phyloP scores from a whole-genome alignment of 2,888 invertebrate species.

The Phasia obesa region DNA sequence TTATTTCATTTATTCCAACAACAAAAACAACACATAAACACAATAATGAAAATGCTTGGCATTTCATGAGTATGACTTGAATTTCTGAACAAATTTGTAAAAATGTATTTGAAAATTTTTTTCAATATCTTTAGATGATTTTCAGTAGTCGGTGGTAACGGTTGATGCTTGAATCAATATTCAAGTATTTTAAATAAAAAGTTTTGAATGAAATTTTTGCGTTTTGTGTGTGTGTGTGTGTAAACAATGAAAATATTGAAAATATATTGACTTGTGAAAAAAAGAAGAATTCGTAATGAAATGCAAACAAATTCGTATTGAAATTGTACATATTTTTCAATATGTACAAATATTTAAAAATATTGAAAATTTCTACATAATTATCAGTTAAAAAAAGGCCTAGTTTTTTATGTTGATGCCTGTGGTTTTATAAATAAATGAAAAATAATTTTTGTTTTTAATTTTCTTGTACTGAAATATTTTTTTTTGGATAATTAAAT shows the following conservation, averaged over 20 bases:
- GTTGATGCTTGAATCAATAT: slow-evolving; percentile 29
- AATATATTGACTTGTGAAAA: slow-evolving; percentile 9
- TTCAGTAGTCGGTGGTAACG: slow-evolving; percentile 51
- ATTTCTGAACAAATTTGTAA: slow-evolving; percentile 39
- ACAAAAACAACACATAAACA: neutral
- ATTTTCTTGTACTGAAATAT: neutral
- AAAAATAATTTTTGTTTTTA: neutral
- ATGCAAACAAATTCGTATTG: slow-evolving; percentile 6
- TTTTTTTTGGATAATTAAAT: slow-evolving; percentile 6
- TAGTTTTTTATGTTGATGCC: neutral
- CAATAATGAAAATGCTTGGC: slow-evolving; percentile 35
- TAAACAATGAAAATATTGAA: slow-evolving; percentile 7
- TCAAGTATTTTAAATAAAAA: neutral
- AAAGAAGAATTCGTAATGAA: slow-evolving; percentile 5
- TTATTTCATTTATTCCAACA: slow-evolving; percentile 26
- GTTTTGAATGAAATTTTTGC: slow-evolving; percentile 15
- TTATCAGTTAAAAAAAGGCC: neutral
- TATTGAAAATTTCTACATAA: slow-evolving; percentile 4
- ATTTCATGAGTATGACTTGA: slow-evolving; percentile 39
- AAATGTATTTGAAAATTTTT: slow-evolving; percentile 31
- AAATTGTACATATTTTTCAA: slow-evolving; percentile 16
- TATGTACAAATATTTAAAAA: slow-evolving; percentile 18
- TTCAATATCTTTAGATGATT: slow-evolving; percentile 63
- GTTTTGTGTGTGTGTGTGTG: slow-evolving; percentile 18
- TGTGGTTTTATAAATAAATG: slow-evolving; percentile 21